Conservation (phyloP, 2,797 vertebrate genomes). For the Esox masquinongy region DNA sequence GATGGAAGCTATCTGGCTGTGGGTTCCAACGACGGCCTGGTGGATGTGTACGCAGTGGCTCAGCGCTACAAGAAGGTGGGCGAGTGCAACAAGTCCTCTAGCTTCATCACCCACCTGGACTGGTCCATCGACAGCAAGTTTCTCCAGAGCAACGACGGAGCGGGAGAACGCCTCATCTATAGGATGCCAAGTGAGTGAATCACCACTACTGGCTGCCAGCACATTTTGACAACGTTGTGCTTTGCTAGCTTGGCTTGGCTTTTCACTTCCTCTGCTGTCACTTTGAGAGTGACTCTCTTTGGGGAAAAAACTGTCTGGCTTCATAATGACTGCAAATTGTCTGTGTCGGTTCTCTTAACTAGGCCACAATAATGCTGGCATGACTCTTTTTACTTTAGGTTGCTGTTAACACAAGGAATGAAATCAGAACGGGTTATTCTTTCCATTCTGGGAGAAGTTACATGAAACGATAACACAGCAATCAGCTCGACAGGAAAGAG, state of each 20-base stretch:
- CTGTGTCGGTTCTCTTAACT: neutral
- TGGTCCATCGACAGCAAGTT: conserved; percentile 85
- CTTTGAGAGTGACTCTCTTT: conserved; percentile 1
- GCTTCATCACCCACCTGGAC: conserved; percentile 84
- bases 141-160: conserved; percentile 83
- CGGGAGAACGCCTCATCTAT: conserved; percentile 82
- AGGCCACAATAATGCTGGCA: neutral
- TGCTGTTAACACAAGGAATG: conserved; percentile 1
- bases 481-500: conserved; percentile 4
- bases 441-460: neutral
- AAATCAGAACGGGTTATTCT: neutral
- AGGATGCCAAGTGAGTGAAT: conserved; percentile 82
- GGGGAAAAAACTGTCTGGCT: neutral
- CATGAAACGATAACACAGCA: neutral
- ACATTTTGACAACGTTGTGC: neutral
- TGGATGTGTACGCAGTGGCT: conserved; percentile 79
- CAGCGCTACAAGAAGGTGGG: conserved; percentile 86
- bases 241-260: neutral
- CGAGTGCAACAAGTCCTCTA: conserved; percentile 80
- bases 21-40: conserved; percentile 79
- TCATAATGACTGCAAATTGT: neutral
- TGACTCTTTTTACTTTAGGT: neutral
- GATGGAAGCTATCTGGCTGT: conserved; percentile 84
- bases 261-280: neutral
- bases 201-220: neutral